A percentile compares a stretch with the other conserved stretches of the same genome.
Conservation (phyloP, 1,140 invertebrate genomes). For the Bicyclus anynana region DNA sequence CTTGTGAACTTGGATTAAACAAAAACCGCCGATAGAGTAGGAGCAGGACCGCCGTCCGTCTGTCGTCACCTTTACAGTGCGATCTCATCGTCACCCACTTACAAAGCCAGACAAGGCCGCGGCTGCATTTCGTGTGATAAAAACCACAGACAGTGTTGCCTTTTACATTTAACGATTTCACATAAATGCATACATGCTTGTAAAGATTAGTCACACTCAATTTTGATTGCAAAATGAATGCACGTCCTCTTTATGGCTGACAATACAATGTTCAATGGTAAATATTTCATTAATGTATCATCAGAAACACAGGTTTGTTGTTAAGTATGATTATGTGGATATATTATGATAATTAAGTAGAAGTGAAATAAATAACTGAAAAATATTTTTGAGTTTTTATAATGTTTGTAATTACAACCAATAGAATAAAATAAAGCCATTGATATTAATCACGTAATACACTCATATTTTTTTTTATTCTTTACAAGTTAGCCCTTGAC, state of each 20-base stretch:
- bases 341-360: too few relatives aligned
- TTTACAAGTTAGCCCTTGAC: too few relatives aligned
- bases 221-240: slow-evolving; percentile 13
- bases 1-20: slow-evolving; percentile 6
- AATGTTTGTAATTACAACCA: too few relatives aligned
- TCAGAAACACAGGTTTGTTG: neutral
- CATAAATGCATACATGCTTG: slow-evolving; percentile 9
- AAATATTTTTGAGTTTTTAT: too few relatives aligned
- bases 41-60: slow-evolving; percentile 10
- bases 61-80: slow-evolving; percentile 21
- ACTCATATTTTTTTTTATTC: too few relatives aligned
- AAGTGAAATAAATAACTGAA: too few relatives aligned
- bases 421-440: too few relatives aligned
- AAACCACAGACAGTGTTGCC: slow-evolving; percentile 22
- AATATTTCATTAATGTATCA: neutral
- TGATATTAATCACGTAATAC: too few relatives aligned
- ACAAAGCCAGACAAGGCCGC: slow-evolving; percentile 16
- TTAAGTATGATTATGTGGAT: neutral
- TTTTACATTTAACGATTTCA: slow-evolving; percentile 20
- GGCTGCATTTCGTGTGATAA: slow-evolving; percentile 23
- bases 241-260: slow-evolving; percentile 6
- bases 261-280: slow-evolving; percentile 2
- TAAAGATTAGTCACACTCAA: slow-evolving; percentile 14
- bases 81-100: slow-evolving; percentile 23
- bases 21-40: neutral